Conservation (phyloP, 1,140 invertebrate genomes). For the Danaus melanippus region DNA sequence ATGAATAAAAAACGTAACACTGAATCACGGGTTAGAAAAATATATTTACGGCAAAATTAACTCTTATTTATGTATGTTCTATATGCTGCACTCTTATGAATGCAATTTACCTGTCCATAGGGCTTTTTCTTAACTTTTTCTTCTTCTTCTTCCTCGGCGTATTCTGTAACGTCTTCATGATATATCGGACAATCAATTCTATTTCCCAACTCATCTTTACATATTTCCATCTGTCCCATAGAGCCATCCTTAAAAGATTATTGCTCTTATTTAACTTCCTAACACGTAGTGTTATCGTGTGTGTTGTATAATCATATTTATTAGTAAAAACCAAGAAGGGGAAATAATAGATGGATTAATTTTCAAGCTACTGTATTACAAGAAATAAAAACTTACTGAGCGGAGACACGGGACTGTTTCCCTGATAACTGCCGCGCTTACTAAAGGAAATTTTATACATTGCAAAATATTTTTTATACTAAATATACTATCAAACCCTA, state of each 20-base stretch:
- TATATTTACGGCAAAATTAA: too few relatives aligned
- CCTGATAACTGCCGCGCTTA: conserved; percentile 34
- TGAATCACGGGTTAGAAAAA: too few relatives aligned
- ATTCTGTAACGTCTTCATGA: conserved; percentile 12
- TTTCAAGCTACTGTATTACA: not conserved
- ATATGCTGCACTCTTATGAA: too few relatives aligned
- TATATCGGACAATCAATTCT: conserved; percentile 32
- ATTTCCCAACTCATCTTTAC: conserved; percentile 39
- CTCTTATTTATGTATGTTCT: too few relatives aligned
- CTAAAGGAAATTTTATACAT: conserved; percentile 34
- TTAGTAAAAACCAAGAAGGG: too few relatives aligned
- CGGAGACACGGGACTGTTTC: conserved; percentile 39
- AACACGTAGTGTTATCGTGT: too few relatives aligned
- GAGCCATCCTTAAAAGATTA: conserved; percentile 39
- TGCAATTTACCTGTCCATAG: too few relatives aligned
- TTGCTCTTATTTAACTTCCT: not conserved
- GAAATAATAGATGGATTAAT: not conserved
- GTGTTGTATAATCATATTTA: too few relatives aligned
- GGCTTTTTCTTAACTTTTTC: conserved; percentile 7
- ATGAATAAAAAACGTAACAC: too few relatives aligned
- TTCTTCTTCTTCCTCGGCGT: conserved; percentile 8
- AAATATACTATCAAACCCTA: conserved; percentile 19
- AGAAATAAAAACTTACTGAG: conserved; percentile 32
- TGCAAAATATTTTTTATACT: conserved; percentile 17
- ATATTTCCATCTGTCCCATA: conserved; percentile 34